These are phyloP conservation scores for Clivina fossor DNA, from an alignment of 2,888 invertebrate species.

Conservation along the genomic window DNA sequence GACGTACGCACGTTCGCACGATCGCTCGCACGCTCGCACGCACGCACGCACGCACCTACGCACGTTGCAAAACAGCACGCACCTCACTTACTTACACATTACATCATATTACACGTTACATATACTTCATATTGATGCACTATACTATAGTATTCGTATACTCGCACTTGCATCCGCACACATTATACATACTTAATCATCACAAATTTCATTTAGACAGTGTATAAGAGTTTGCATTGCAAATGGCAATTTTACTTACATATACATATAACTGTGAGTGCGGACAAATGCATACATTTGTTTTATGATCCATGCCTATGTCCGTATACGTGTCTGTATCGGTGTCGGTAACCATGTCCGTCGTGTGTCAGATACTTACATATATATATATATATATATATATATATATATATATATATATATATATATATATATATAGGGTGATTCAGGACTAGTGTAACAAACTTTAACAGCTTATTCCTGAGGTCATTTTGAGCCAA, in stretches of 20 bases:
- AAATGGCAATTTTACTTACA: not conserved
- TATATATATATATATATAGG: no score
- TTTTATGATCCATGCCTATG: no score
- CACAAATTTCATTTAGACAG: constrained; percentile 10
- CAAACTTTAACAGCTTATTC: no score
- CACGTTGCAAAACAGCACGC: constrained; percentile 11
- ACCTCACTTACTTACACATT: constrained; percentile 1
- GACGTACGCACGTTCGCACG: constrained; percentile 22
- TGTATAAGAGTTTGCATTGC: no score
- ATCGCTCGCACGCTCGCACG: constrained; percentile 26
- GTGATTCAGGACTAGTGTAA: no score
- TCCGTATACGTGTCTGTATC: no score
- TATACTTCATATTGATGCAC: not conserved
- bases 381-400: no score
- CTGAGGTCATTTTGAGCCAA: no score
- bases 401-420: no score
- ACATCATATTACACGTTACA: constrained; percentile 1
- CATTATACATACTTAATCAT: constrained; percentile 16
- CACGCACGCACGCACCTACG: constrained; percentile 19
- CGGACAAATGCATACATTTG: not conserved
- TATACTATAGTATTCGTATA: not conserved
- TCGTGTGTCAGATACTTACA: no score
- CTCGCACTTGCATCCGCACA: no score
- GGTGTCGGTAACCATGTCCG: no score
- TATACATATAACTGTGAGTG: not conserved